Percentiles rank a stretch among this genome's conserved stretches.
phyloP scores from a whole-genome alignment of 2,888 invertebrate genomes.

The Athetis lepigone region DNA sequence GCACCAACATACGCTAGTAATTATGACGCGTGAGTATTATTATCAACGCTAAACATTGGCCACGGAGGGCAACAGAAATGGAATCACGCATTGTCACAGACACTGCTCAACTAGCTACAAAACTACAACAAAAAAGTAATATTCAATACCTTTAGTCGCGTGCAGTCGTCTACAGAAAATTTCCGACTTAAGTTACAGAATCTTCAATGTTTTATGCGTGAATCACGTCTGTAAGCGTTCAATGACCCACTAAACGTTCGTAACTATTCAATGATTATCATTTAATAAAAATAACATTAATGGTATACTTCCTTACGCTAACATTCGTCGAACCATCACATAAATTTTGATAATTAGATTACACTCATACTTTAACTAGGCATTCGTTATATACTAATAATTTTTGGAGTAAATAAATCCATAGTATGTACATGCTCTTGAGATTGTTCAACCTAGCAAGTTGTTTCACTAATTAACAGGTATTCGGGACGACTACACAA shows the following conservation, averaged over 20 bases:
- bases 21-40: slow-evolving; percentile 36
- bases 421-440: slow-evolving; percentile 81
- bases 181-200: slow-evolving; percentile 11
- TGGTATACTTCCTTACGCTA: slow-evolving; percentile 81
- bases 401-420: slow-evolving; percentile 87
- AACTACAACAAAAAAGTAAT: slow-evolving; percentile 43
- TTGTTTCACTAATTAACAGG: slow-evolving; percentile 33
- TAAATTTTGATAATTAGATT: slow-evolving; percentile 67
- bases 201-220: slow-evolving; percentile 25
- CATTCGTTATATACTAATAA: slow-evolving; percentile 67
- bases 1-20: slow-evolving; percentile 11
- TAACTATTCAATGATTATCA: slow-evolving; percentile 61
- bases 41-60: slow-evolving; percentile 28
- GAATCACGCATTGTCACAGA: slow-evolving; percentile 36
- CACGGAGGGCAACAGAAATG: slow-evolving; percentile 19
- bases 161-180: slow-evolving; percentile 27
- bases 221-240: slow-evolving; percentile 43
- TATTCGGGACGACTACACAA: slow-evolving; percentile 5
- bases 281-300: slow-evolving; percentile 75
- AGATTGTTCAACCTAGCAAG: slow-evolving; percentile 81
- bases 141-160: slow-evolving; percentile 21
- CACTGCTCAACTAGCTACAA: slow-evolving; percentile 40
- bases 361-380: slow-evolving; percentile 66
- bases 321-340: slow-evolving; percentile 64
- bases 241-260: slow-evolving; percentile 45